These are phyloP conservation scores for Saguinus midas DNA, from an alignment of 2,113 vertebrate genomes.

Conservation along the genomic window DNA sequence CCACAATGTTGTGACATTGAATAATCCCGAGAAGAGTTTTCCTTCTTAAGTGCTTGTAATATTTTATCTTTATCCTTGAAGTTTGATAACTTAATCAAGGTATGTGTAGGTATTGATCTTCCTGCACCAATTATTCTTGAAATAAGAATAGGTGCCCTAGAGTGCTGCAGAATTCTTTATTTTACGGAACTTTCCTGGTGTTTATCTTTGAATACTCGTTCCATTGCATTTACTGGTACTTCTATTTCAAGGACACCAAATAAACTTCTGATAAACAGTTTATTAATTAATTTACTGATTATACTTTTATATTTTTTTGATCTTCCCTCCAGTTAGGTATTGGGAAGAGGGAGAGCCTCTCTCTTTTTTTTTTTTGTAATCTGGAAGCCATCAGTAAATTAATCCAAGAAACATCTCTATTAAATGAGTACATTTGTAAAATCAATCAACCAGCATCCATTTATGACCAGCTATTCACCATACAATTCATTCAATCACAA, in stretches of 20 bases:
- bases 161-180: conserved; percentile 7
- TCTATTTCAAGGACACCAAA: conserved; percentile 7
- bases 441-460: background rate
- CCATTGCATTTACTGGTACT: background rate
- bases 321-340: background rate
- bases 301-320: background rate
- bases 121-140: background rate
- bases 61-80: conserved; percentile 26
- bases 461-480: background rate
- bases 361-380: background rate
- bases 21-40: background rate
- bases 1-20: background rate
- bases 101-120: background rate
- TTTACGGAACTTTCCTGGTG: background rate
- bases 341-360: background rate
- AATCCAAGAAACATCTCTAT: conserved; percentile 5
- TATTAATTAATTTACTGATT: background rate
- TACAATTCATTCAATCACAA: background rate
- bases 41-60: background rate
- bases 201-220: background rate
- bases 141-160: background rate
- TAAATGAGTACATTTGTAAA: background rate
- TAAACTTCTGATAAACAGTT: background rate
- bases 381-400: background rate
- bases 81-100: background rate